Conservation (phyloP, 2,888 invertebrate species). For the Monochamus alternatus region DNA sequence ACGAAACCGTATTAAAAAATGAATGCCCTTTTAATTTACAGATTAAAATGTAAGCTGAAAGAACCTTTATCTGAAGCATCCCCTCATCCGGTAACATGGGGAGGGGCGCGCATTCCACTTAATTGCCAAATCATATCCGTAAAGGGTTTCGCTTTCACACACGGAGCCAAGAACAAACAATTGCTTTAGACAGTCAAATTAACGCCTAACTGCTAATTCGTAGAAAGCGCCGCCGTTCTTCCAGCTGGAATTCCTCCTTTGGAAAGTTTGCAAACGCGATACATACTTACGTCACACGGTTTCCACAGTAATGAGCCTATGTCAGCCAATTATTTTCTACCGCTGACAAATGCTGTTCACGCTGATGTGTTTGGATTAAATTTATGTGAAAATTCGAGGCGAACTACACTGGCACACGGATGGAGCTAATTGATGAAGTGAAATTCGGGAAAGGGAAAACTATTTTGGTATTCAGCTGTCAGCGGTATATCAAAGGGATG, state of each 20-base stretch:
- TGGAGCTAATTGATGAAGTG: background rate
- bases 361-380: constrained; percentile 12
- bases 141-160: background rate
- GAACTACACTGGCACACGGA: background rate
- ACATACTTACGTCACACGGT: constrained; percentile 12
- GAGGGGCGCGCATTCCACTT: background rate
- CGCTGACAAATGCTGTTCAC: constrained; percentile 13
- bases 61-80: no score
- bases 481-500: no score
- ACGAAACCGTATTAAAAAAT: no score
- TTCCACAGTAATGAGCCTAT: constrained; percentile 15
- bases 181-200: constrained; percentile 39
- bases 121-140: constrained; percentile 8
- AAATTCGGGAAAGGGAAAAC: background rate
- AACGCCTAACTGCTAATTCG: constrained; percentile 30
- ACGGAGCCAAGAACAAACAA: constrained; percentile 26
- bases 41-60: no score
- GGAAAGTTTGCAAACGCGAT: constrained; percentile 19
- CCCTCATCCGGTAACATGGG: background rate
- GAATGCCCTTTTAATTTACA: no score
- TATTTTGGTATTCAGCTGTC: background rate
- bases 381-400: constrained; percentile 6
- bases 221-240: constrained; percentile 17
- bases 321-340: constrained; percentile 21
- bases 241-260: constrained; percentile 13